Evolutionary conservation across 2,113 vertebrate species (phyloP), one percentile per base, ranked within the genome.

Genomic region (Gnathonemus echidnorhynchus): DNA sequence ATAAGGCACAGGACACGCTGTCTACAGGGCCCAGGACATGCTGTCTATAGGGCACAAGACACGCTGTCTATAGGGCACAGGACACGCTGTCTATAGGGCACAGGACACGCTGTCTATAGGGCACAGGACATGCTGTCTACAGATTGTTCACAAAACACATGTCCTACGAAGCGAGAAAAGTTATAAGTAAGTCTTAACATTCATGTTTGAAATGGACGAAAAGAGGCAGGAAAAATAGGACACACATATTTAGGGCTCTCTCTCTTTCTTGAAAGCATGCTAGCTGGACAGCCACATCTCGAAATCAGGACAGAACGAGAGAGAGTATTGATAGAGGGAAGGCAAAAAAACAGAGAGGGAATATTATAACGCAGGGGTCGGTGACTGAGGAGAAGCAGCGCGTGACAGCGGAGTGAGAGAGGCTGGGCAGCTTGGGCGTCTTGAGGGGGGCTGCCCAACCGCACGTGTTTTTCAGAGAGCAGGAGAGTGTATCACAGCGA

Each of bases 221-320:
- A 92, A 66, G 86, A 95, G 93, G 95, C 93, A 92, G 92, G 92
- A 92, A 93, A 95, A 96, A 95, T 94, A 94, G 95, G 95, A 94
- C 95, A 95, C 91, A 92, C 94, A 95, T 94, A 96, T 95, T 92
- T 94, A 95, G 95, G 94, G 42, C 93, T 93, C 91, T 90, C 49
- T 10, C 90, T 93, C 91, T 92, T 90, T 93, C 85, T 90, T 90
- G 91, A 91, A 50, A 52, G 62, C 88, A 80, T 88, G 86, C 90
- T 77, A 58, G 90, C 89, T 90, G 91, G 90, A 92, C 90, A 92
- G 92, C 92, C 93, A 92, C 91, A 88, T 91, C 92, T 93, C 92
- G 92, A 95, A 95, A 95, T 93, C 94, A 94, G 95, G 94, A 94
- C 95, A 95, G 74, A 89, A 93, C 92, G 52, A 92, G 90, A 74